Evolutionary conservation across 2,113 vertebrate genomes (phyloP).

Genomic region (Perognathus longimembris): DNA sequence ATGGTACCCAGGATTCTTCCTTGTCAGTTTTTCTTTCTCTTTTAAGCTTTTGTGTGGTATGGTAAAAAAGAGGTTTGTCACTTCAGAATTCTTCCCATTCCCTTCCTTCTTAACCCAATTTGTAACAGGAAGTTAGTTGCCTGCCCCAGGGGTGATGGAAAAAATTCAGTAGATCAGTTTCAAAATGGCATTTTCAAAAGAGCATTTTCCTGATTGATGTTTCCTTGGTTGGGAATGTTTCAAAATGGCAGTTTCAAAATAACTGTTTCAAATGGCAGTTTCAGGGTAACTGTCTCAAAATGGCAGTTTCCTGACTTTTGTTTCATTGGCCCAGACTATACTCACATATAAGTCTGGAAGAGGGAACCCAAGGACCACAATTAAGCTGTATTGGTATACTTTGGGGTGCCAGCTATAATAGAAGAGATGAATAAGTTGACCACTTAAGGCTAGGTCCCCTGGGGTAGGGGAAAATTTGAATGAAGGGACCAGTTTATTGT

Average conservation of each 20-base stretch:
- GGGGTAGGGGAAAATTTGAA: neutral
- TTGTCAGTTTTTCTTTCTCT: neutral
- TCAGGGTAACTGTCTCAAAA: too few species aligned
- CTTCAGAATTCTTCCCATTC: neutral
- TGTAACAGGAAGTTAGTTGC: neutral
- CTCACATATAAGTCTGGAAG: neutral
- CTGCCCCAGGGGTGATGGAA: neutral
- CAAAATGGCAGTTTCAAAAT: too few species aligned
- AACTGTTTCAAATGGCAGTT: too few species aligned
- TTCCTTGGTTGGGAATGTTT: too few species aligned
- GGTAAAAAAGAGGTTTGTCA: neutral
- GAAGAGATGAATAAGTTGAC: neutral
- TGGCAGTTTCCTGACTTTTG: neutral
- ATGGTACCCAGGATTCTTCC: neutral
- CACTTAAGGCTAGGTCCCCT: neutral
- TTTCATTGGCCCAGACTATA: neutral
- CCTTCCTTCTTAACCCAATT: neutral
- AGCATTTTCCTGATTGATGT: too few species aligned
- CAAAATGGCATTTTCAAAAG: too few species aligned
- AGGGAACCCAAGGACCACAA: neutral
- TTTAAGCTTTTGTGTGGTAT: neutral
- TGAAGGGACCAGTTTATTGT: neutral
- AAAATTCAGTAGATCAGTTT: neutral
- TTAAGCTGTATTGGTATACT: neutral
- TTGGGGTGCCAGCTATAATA: neutral